A percentile compares a stretch with the other conserved stretches of the same genome.
Conservation (phyloP, 2,113 vertebrate species). For the Hiodon tergisus region DNA sequence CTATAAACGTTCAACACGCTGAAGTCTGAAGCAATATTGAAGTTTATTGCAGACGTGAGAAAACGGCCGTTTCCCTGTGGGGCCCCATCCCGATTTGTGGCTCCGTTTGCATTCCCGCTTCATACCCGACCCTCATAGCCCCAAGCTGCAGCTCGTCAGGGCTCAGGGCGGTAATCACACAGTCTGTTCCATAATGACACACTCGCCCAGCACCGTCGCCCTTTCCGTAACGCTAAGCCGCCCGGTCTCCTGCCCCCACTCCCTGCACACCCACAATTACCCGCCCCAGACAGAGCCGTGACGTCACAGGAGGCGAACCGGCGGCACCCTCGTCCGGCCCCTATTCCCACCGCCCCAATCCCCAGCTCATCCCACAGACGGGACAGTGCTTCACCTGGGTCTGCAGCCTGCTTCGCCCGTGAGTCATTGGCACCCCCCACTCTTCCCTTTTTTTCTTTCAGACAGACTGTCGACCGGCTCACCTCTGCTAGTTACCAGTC, state of each 20-base stretch:
- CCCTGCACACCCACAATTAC: conserved; percentile 22
- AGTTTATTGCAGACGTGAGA: too few relatives aligned
- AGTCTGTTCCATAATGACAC: conserved; percentile 33
- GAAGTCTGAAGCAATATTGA: too few relatives aligned
- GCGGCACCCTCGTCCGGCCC: neutral
- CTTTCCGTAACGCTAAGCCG: conserved; percentile 4
- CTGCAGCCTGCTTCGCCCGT: neutral
- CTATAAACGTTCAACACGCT: too few relatives aligned
- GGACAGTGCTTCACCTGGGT: too few relatives aligned
- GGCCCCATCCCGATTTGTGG: too few relatives aligned
- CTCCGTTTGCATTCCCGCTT: neutral
- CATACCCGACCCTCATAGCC: neutral
- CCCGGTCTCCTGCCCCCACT: conserved; percentile 4
- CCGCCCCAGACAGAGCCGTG: conserved; percentile 19
- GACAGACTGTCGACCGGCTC: conserved; percentile 5
- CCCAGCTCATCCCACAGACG: neutral
- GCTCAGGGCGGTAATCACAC: conserved; percentile 24
- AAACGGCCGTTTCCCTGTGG: too few relatives aligned
- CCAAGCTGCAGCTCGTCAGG: neutral
- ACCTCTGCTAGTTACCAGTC: conserved; percentile 11
- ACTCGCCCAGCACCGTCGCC: conserved; percentile 8
- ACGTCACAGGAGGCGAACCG: conserved; percentile 22
- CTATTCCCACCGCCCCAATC: neutral
- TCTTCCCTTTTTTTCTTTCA: neutral
- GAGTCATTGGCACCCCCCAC: neutral